Evolutionary conservation across 1,140 invertebrate genomes (phyloP).

Genomic region (Drosophila mojavensis): DNA sequence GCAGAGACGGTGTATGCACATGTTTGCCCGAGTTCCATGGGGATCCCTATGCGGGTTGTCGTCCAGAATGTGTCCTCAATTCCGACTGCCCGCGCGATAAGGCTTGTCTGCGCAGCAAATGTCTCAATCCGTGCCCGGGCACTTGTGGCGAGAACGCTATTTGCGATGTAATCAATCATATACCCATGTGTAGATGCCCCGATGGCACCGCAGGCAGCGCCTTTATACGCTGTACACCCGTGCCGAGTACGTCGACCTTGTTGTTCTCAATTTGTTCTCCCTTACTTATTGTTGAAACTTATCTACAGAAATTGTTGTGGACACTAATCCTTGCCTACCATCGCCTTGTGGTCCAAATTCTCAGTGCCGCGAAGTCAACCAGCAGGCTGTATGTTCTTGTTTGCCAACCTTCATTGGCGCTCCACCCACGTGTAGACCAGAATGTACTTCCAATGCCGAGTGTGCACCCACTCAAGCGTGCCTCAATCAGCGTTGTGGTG

Average conservation of each 20-base stretch:
- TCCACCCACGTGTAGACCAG: constrained; percentile 89
- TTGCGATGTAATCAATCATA: constrained; percentile 91
- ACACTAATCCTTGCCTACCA: constrained; percentile 88
- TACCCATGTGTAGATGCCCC: constrained; percentile 90
- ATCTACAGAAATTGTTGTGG: constrained; percentile 81
- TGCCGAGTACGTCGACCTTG: constrained; percentile 85
- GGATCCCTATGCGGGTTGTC: constrained; percentile 92
- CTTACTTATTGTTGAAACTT: constrained; percentile 85
- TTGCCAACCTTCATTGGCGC: constrained; percentile 87
- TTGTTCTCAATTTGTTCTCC: constrained; percentile 47
- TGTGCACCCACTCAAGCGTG: constrained; percentile 88
- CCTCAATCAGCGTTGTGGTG: constrained; percentile 88
- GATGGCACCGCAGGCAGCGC: constrained; percentile 91
- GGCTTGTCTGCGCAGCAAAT: constrained; percentile 92
- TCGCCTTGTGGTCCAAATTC: constrained; percentile 93
- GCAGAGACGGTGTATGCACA: constrained; percentile 91
- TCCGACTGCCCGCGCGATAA: constrained; percentile 90
- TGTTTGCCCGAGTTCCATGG: constrained; percentile 92
- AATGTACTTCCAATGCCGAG: constrained; percentile 90
- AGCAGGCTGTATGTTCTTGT: constrained; percentile 89
- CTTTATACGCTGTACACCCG: constrained; percentile 80
- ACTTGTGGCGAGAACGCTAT: constrained; percentile 91
- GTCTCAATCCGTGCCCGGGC: constrained; percentile 90
- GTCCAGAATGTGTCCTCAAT: constrained; percentile 93
- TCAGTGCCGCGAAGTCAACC: constrained; percentile 88